Conservation (phyloP, 2,888 invertebrate species). For the Lepidocyrtinus sp. region DNA sequence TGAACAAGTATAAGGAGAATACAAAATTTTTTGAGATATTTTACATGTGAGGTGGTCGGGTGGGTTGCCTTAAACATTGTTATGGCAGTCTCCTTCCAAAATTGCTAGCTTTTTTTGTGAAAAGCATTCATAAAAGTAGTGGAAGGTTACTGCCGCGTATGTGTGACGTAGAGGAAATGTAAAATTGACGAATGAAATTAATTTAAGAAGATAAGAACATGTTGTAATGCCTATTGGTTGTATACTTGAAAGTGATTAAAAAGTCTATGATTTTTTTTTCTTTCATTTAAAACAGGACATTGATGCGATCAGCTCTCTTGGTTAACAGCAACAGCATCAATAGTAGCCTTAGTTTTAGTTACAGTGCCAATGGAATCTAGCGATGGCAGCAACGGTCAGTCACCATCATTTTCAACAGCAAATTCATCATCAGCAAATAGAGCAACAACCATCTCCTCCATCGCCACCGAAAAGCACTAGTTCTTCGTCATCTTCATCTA, state of each 20-base stretch:
- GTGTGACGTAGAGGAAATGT: conserved; percentile 38
- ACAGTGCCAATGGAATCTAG: conserved; percentile 72
- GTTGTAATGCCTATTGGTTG: not conserved
- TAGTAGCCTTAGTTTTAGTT: conserved; percentile 66
- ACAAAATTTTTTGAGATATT: no score
- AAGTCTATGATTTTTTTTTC: conserved; percentile 29
- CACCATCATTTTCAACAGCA: conserved; percentile 69
- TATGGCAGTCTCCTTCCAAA: no score
- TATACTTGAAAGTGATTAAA: conserved; percentile 25
- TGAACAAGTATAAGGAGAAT: not conserved
- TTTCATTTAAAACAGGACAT: conserved; percentile 44
- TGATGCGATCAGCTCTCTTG: conserved; percentile 17
- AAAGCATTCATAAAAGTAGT: not conserved
- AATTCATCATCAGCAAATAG: conserved; percentile 55
- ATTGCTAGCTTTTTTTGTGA: not conserved
- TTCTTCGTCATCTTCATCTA: conserved; percentile 32
- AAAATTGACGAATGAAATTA: conserved; percentile 36
- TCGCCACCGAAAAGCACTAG: conserved; percentile 53
- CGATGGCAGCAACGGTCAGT: conserved; percentile 76
- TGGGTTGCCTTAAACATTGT: not conserved
- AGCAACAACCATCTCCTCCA: conserved; percentile 58
- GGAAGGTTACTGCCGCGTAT: not conserved
- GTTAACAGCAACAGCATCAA: not conserved
- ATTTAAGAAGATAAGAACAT: conserved; percentile 18
- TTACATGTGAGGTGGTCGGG: no score